phyloP scores from a whole-genome alignment of 2,888 invertebrate genomes.

The Spisula subtruncata region DNA sequence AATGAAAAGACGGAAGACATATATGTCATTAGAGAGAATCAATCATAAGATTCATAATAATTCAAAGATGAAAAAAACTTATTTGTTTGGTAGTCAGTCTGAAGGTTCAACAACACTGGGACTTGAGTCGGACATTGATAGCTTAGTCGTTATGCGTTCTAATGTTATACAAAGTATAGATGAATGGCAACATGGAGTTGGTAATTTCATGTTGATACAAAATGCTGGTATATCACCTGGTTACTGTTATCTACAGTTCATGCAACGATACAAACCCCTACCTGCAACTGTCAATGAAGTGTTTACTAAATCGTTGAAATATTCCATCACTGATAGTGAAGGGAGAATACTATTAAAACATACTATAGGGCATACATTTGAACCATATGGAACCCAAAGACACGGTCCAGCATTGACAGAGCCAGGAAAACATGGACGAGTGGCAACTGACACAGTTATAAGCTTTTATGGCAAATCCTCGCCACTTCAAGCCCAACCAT shows the following conservation, averaged over 20 bases:
- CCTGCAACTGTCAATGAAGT: too few relatives aligned
- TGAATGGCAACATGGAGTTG: neutral
- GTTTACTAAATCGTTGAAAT: too few relatives aligned
- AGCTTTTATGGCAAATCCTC: neutral
- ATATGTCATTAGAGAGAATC: neutral
- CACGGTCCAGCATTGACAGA: neutral
- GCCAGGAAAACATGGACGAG: too few relatives aligned
- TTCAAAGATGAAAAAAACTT: neutral
- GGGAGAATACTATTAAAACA: neutral
- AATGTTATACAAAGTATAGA: neutral
- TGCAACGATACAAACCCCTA: neutral
- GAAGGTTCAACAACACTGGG: neutral
- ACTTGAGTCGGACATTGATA: neutral
- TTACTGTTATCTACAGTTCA: constrained; percentile 18
- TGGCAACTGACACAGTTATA: too few relatives aligned
- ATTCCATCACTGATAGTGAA: neutral
- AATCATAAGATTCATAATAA: neutral
- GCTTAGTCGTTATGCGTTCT: neutral
- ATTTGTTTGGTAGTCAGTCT: neutral
- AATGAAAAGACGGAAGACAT: neutral
- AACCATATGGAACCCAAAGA: too few relatives aligned
- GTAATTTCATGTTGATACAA: neutral
- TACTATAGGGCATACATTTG: neutral
- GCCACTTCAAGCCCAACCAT: neutral
- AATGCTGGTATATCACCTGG: constrained; percentile 8